Evolutionary conservation across 2,888 invertebrate species (phyloP).

Genomic region (Octonoba sinensis): DNA sequence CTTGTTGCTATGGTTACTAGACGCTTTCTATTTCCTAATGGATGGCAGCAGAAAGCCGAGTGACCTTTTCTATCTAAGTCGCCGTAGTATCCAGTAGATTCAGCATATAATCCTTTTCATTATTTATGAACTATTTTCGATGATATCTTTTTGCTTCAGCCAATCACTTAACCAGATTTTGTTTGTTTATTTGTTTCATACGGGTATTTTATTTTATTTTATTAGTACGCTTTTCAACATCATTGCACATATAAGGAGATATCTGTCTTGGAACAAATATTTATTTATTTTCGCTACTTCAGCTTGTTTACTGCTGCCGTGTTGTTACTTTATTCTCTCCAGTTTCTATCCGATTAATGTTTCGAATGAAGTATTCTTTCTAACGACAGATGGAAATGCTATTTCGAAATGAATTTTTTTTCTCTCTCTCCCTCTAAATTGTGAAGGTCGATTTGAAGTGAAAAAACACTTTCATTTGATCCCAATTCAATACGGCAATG

Average conservation of each 20-base stretch:
- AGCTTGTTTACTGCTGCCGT: too few relatives aligned
- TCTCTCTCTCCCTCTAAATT: too few relatives aligned
- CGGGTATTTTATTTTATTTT: conserved; percentile 31
- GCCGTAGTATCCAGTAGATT: conserved; percentile 22
- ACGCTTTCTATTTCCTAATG: conserved; percentile 60
- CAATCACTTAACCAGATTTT: conserved; percentile 57
- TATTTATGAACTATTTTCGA: conserved; percentile 62
- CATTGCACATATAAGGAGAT: conserved; percentile 15
- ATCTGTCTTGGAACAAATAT: neutral
- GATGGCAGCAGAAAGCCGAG: conserved; percentile 42
- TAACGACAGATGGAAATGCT: too few relatives aligned
- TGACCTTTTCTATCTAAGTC: conserved; percentile 47
- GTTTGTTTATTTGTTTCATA: neutral
- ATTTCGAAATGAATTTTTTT: too few relatives aligned
- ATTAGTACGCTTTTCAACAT: conserved; percentile 36
- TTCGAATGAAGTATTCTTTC: too few relatives aligned
- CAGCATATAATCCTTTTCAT: conserved; percentile 60
- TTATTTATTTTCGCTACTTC: neutral
- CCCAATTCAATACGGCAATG: too few relatives aligned
- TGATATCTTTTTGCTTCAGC: conserved; percentile 44
- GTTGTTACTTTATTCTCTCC: too few relatives aligned
- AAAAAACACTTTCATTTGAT: too few relatives aligned
- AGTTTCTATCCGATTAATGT: too few relatives aligned
- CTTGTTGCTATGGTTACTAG: conserved; percentile 56
- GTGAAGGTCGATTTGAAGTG: too few relatives aligned